A percentile compares a stretch with the other conserved stretches of the same genome.
Conservation (phyloP, 2,113 vertebrate genomes). For the Psilopsiagon aymara region DNA sequence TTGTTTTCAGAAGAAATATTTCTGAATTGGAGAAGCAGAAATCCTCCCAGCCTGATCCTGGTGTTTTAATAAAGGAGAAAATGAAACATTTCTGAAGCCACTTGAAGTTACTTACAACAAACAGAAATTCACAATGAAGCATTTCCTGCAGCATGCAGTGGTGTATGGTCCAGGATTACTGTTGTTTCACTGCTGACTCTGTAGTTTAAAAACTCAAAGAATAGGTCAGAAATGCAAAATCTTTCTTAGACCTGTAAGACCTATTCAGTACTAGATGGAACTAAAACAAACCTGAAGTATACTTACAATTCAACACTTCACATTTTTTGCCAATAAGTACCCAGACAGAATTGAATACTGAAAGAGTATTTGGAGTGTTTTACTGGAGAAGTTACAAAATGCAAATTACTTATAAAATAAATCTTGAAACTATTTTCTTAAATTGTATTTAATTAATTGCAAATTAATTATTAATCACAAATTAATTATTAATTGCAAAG, state of each 20-base stretch:
- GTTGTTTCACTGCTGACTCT: not conserved
- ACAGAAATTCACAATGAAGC: not conserved
- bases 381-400: not conserved
- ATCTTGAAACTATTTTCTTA: not conserved
- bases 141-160: not conserved
- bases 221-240: not conserved
- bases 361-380: not conserved
- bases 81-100: not conserved
- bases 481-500: not conserved
- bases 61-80: not conserved
- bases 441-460: not conserved
- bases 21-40: not conserved
- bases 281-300: not conserved
- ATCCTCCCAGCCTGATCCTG: not conserved
- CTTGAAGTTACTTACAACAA: not conserved
- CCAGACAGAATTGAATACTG: not conserved
- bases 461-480: too few relatives aligned
- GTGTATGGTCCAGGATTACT: accelerated
- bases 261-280: not conserved
- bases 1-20: not conserved
- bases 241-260: not conserved
- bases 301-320: not conserved
- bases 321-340: not conserved
- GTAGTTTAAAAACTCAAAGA: not conserved
- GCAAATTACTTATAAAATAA: not conserved